Percentiles rank a stretch among this genome's conserved stretches.
Conservation (phyloP, 2,113 vertebrate genomes). For the Cyprinodon tularosa region DNA sequence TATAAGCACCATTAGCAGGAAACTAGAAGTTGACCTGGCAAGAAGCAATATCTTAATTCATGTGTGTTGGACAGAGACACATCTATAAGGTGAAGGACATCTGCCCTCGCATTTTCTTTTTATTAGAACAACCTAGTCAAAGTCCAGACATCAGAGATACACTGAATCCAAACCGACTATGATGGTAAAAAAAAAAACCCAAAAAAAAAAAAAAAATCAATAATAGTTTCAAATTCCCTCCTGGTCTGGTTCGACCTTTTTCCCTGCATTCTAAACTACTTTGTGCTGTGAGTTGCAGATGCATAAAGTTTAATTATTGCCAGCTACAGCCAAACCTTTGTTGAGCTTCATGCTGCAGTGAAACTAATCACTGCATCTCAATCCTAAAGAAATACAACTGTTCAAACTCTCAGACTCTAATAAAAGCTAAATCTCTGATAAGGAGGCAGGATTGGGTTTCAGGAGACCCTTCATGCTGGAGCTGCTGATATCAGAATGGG, state of each 20-base stretch:
- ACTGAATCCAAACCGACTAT: too few species aligned
- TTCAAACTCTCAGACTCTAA: background rate
- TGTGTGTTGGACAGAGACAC: too few species aligned
- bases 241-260: background rate
- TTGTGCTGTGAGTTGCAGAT: background rate
- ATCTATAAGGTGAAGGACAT: too few species aligned
- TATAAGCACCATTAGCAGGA: too few species aligned
- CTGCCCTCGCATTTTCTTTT: too few species aligned
- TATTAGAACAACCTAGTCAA: too few species aligned
- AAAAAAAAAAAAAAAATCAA: too few species aligned
- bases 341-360: constrained; percentile 47
- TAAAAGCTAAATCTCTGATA: background rate
- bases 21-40: too few species aligned
- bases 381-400: constrained; percentile 15
- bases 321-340: constrained; percentile 1
- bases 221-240: too few species aligned
- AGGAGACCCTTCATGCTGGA: background rate
- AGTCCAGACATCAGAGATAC: too few species aligned
- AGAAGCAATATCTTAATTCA: too few species aligned
- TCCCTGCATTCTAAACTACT: background rate
- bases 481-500: background rate
- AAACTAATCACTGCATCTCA: constrained; percentile 30
- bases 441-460: background rate
- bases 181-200: too few species aligned
- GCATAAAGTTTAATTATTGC: background rate